Base-by-base conservation (phyloP, 2,113 vertebrate species). In the Amblyopsis rosae region DNA sequence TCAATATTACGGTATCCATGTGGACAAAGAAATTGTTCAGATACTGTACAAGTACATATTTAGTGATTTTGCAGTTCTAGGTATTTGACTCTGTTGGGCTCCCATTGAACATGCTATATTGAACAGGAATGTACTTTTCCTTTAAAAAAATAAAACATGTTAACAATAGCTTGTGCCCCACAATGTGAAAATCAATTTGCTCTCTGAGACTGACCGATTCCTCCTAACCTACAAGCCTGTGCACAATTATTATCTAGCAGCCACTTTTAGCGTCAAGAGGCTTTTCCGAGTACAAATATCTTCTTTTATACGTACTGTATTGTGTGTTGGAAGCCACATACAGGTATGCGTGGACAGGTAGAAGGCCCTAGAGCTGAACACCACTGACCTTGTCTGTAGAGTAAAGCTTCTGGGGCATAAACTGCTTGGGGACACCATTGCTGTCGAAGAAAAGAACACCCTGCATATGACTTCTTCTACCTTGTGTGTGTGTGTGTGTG, bases 151-250 rank as follows among this genome's bases (percentile, higher is more conserved):
- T 0, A 26, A 45, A 76, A 59, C 82, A 68, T 81, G 74, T 84
- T 81, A 1, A 41, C 70, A 72, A 62, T 79, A 79, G 70, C 76
- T 67, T 67, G 48, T 56, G 66, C 82, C 81, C 66, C 67, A 84
- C 81, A 77, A 87, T 88, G 75, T 79, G 70, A 83, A 92, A 92
- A 92, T 92, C 89, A 87, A 92, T 92, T 90, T 90, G 78, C 84
- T 79, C 83, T 90, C 76, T 86, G 58, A 75, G 85, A 90, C 89
- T 86, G 82, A 85, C 88, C 85, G 82, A 89, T 88, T 88, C 79
- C 65, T 74, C 79, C 79, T 89, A 75, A 82, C 83, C 80, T 82
- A 76, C 62, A 67, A 66, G 70, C 6, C 35, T 7, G 35, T 41
- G 74, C 55, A 82, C 85, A 88, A 90, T 92, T 90, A 90, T 85